Conservation (phyloP, 2,888 invertebrate species). For the Myathropa florea region DNA sequence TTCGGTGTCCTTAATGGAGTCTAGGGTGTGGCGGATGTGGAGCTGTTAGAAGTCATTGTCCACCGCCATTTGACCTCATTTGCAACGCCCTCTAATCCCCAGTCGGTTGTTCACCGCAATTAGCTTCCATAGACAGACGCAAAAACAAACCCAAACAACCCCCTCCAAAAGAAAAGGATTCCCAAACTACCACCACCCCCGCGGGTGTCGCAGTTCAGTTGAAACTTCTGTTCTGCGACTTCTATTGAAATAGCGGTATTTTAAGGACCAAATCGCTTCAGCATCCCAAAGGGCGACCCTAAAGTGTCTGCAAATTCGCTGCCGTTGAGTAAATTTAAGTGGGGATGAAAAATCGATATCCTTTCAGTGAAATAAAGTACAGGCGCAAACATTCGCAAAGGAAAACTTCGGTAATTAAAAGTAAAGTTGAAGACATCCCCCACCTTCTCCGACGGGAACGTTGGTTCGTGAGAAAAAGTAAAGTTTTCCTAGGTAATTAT, state of each 20-base stretch:
- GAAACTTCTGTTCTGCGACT: background rate
- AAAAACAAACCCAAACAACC: background rate
- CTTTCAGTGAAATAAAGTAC: background rate
- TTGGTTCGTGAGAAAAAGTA: background rate
- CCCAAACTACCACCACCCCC: too few species aligned
- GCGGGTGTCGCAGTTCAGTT: background rate
- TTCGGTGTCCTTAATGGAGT: too few species aligned
- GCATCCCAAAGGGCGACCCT: too few species aligned
- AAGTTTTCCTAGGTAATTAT: conserved; percentile 10
- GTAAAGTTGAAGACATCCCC: background rate
- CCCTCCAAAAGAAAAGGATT: too few species aligned
- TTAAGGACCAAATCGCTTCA: background rate
- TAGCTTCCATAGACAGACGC: background rate
- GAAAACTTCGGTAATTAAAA: background rate
- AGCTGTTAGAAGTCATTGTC: too few species aligned
- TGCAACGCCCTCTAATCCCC: background rate
- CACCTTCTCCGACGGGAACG: background rate
- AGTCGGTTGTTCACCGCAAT: background rate
- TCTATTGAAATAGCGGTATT: background rate
- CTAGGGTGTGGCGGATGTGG: too few species aligned
- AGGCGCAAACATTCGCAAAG: background rate
- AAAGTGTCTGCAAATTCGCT: background rate
- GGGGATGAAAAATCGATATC: background rate
- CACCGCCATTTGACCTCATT: too few species aligned
- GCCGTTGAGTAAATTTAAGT: background rate